phyloP scores from a whole-genome alignment of 2,113 vertebrate genomes.

The Epinephelus lanceolatus region DNA sequence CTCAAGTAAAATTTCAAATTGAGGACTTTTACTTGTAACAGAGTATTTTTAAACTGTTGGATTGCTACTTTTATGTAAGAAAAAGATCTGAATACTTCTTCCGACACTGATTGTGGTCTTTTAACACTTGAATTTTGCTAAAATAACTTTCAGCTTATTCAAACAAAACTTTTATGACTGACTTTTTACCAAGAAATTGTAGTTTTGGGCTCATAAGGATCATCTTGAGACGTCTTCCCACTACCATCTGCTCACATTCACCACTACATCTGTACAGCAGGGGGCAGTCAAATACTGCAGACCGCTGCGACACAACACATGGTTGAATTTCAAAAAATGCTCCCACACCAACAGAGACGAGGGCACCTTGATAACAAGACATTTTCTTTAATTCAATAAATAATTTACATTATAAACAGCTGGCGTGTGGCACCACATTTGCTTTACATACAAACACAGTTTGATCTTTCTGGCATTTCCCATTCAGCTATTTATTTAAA shows the following conservation, averaged over 20 bases:
- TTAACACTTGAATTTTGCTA: not conserved
- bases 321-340: conserved; percentile 39
- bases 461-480: conserved; percentile 79
- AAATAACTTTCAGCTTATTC: not conserved
- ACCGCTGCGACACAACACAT: not conserved
- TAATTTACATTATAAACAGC: conserved; percentile 98
- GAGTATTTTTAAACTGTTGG: too few species aligned
- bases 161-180: not conserved
- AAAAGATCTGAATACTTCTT: too few species aligned
- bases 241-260: not conserved
- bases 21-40: too few species aligned
- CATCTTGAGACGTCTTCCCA: not conserved
- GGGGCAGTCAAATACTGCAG: conserved; percentile 64
- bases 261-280: conserved; percentile 58
- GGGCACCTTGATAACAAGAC: conserved; percentile 78
- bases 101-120: not conserved
- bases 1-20: too few species aligned
- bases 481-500: conserved; percentile 68
- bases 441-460: conserved; percentile 83
- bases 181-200: not conserved
- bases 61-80: too few species aligned
- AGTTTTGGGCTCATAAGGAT: not conserved
- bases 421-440: conserved; percentile 81
- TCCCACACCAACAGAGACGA: conserved; percentile 36
- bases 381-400: conserved; percentile 98